Percentiles rank a stretch among this genome's conserved stretches.
Conservation (phyloP, 2,888 invertebrate species). For the Cephalotes varians region DNA sequence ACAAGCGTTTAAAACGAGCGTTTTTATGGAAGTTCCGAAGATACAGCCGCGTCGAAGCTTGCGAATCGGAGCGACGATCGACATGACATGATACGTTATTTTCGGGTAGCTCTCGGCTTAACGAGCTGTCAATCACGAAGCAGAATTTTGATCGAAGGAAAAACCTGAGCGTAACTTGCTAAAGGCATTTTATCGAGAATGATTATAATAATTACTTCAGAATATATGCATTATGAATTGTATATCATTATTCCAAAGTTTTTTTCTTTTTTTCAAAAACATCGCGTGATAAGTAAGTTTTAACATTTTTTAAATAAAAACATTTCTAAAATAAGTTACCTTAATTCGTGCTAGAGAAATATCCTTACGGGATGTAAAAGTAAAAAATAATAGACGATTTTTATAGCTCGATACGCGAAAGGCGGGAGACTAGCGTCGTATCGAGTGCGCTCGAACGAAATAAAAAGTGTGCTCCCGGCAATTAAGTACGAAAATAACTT, state of each 20-base stretch:
- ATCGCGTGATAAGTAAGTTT: too few relatives aligned
- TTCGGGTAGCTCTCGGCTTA: background rate
- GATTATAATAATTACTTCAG: background rate
- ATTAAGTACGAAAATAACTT: constrained; percentile 36
- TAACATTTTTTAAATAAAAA: background rate
- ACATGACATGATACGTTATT: background rate
- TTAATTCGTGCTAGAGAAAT: background rate
- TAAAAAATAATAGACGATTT: constrained; percentile 31
- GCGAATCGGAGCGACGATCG: constrained; percentile 10
- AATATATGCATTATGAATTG: background rate
- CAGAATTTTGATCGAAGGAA: constrained; percentile 8
- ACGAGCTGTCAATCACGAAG: constrained; percentile 13
- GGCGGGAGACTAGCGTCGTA: constrained; percentile 20
- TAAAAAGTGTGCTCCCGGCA: constrained; percentile 39
- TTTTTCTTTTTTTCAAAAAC: background rate
- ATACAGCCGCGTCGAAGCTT: background rate
- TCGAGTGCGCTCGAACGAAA: constrained; percentile 4
- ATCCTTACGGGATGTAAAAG: background rate
- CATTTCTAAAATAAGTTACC: background rate
- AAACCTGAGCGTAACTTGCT: background rate
- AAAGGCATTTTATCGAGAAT: background rate
- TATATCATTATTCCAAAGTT: background rate
- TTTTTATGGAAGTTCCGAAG: constrained; percentile 15
- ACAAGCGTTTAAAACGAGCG: background rate
- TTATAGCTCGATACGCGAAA: constrained; percentile 4